Base-by-base conservation (phyloP, 37 sponge, comb jelly and placozoan genomes). In the Aplysina aerophoba region DNA sequence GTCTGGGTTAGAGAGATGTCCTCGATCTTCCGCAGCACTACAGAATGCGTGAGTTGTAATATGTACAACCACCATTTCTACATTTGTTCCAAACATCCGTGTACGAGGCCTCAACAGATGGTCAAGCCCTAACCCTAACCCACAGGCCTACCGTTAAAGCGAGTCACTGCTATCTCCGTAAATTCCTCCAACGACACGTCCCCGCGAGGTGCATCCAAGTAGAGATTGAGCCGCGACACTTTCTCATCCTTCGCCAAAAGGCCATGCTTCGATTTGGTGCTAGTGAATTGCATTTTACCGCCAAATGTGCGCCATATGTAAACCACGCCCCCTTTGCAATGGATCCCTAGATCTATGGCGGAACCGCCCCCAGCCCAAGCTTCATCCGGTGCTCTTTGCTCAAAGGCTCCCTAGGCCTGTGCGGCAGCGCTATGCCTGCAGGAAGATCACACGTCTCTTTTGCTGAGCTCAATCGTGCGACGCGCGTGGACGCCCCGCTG, bases 191-290 rank as follows among this genome's bases (percentile, higher is more conserved):
- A 75, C 22, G 60, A 65, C 21, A 96, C 83, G 55, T 87, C 62
- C 35, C 92, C 89, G 0, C 34, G 67, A 5, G 97, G 97, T 33
- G 97, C 94, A n/a, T 63, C 53, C 31, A 82, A 87, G 90, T 96
- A 96, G 61, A 96, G 72, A 39, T 89, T 75, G 59, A 27, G 25
- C 30, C 53, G 37, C 37, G 17, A 40, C 53, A 34, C 30, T 1
- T 57, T 79, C 31, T 79, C 54, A 17, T 79, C 80, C 27, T 58
- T 27, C 54, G 80, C 54, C 1, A 22, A 19, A 11, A 38, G 31
- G 67, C 67, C 6, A 3, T 31, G 67, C 67, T 6, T 33, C 31
- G n/a, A n/a, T n/a, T 65, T 31, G 67, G 28, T 11, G 8, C 28
- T 3, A 31, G 77, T 5, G 24, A 41, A 37, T 73, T 41, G 77